Conservation (phyloP, 2,113 vertebrate species). For the Charadrius vociferus region DNA sequence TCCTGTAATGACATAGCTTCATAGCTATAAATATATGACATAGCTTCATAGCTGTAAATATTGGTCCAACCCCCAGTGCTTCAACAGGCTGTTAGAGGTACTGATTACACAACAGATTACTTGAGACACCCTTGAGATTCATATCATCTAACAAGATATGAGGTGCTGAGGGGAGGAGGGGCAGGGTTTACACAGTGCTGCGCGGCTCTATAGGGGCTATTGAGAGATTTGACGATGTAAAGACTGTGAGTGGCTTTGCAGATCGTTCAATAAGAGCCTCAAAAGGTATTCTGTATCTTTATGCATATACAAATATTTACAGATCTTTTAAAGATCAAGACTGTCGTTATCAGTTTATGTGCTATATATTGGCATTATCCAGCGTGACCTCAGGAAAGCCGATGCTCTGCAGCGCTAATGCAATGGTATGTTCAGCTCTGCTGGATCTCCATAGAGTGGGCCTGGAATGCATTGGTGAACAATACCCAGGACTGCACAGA, state of each 20-base stretch:
- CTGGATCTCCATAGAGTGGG: conserved; percentile 87
- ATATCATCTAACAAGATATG: neutral
- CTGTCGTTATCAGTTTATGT: neutral
- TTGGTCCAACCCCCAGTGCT: neutral
- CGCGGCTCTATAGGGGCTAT: neutral
- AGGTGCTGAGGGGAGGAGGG: neutral
- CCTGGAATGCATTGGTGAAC: conserved; percentile 86
- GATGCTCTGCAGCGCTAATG: conserved; percentile 52
- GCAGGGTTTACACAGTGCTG: neutral
- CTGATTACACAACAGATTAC: conserved; percentile 28
- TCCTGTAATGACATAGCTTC: neutral
- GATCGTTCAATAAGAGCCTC: neutral
- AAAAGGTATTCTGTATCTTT: neutral
- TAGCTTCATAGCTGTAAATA: neutral
- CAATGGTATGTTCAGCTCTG: conserved; percentile 79
- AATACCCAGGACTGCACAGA: conserved; percentile 77
- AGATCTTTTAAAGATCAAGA: conserved; percentile 22
- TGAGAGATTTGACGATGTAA: neutral
- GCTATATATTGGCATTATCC: conserved; percentile 37
- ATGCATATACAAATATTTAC: conserved; percentile 46
- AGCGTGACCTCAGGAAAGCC: conserved; percentile 79
- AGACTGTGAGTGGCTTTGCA: neutral
- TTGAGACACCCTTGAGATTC: conserved; percentile 2
- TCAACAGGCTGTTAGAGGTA: neutral
- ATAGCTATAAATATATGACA: too few species aligned